A percentile compares a stretch with the other conserved stretches of the same genome.
phyloP scores from a whole-genome alignment of 2,797 vertebrate species.

The Clarias fuscus region DNA sequence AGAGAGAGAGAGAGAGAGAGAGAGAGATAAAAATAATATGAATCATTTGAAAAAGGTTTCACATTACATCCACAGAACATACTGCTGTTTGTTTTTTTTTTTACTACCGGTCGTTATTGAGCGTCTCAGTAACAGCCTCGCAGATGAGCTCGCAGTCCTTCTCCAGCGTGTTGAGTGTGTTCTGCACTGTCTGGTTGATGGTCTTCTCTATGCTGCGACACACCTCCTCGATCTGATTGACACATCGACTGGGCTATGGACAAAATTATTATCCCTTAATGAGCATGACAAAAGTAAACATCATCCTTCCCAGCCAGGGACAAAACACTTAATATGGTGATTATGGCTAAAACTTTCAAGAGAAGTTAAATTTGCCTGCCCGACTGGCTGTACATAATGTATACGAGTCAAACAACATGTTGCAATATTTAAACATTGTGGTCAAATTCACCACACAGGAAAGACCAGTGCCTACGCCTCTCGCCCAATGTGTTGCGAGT shows the following conservation, averaged over 20 bases:
- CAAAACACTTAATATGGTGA: neutral
- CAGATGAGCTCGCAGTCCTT: constrained; percentile 6
- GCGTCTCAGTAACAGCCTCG: neutral
- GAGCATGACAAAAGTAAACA: neutral
- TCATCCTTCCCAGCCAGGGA: neutral
- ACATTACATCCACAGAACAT: neutral
- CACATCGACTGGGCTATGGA: constrained; percentile 5
- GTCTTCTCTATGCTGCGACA: constrained; percentile 9
- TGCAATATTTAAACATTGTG: neutral
- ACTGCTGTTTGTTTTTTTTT: too few relatives aligned
- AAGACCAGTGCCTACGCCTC: neutral
- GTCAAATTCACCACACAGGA: neutral
- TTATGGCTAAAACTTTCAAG: neutral
- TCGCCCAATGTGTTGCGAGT: too few relatives aligned
- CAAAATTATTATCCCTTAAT: neutral
- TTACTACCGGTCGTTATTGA: neutral
- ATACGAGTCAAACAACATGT: neutral
- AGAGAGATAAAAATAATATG: too few relatives aligned
- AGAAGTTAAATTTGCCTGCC: neutral
- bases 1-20: too few relatives aligned
- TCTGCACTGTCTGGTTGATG: constrained; percentile 5
- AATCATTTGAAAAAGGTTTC: too few relatives aligned
- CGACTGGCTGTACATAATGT: neutral
- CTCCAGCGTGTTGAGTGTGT: neutral
- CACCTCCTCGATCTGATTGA: constrained; percentile 24